Percentiles rank a stretch among this genome's conserved stretches.
These are phyloP conservation scores for Zelleria hepariella DNA, from an alignment of 2,888 invertebrate species.

Conservation along the genomic window DNA sequence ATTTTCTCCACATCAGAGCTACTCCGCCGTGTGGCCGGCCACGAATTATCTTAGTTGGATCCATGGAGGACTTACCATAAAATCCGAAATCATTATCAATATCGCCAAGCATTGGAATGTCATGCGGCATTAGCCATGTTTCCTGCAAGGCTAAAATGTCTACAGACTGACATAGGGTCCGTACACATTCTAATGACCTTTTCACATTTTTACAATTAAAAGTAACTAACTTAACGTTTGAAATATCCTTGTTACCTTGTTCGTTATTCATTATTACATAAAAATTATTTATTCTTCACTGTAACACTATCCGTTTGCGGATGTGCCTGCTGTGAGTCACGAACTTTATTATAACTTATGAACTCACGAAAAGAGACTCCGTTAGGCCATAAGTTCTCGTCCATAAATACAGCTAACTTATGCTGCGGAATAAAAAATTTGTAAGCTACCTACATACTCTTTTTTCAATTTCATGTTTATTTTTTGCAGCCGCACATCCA, in stretches of 20 bases:
- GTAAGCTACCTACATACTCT: not conserved
- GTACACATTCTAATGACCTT: not conserved
- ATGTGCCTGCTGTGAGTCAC: no score
- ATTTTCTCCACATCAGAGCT: not conserved
- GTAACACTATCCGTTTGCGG: not conserved
- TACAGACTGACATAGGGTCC: not conserved
- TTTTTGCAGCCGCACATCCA: not conserved
- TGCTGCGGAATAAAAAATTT: not conserved
- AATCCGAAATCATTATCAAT: not conserved
- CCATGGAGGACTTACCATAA: not conserved
- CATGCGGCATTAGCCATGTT: not conserved
- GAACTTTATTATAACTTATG: not conserved
- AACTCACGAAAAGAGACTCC: not conserved
- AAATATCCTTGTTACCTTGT: not conserved
- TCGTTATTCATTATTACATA: not conserved
- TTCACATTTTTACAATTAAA: not conserved
- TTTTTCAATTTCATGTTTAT: not conserved
- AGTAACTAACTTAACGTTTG: not conserved
- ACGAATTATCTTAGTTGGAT: not conserved
- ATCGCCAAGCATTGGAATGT: not conserved
- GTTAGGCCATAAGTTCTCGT: not conserved
- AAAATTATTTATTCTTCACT: not conserved
- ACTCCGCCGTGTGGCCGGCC: not conserved
- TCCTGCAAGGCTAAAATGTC: not conserved
- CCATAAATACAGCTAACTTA: not conserved